Conservation (phyloP, 2,797 vertebrate genomes). For the Pangasius djambal region DNA sequence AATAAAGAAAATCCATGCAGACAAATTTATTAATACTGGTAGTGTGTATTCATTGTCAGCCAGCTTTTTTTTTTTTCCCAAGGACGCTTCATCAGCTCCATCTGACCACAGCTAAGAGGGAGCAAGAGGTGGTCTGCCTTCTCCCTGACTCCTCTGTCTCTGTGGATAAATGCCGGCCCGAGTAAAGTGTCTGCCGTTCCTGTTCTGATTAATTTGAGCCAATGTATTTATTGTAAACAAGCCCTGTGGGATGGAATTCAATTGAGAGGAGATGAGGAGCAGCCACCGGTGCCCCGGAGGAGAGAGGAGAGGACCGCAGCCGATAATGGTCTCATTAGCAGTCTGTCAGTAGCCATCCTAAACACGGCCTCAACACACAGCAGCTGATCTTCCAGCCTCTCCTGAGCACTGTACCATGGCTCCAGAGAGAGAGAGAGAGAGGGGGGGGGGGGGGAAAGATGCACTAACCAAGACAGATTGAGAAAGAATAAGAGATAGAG, state of each 20-base stretch:
- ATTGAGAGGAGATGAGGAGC: conserved; percentile 74
- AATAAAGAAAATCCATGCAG: not conserved
- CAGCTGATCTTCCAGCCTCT: conserved; percentile 62
- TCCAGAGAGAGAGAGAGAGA: not conserved
- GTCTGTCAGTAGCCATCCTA: conserved; percentile 80
- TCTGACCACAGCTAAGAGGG: conserved; percentile 18
- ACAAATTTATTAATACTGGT: not conserved
- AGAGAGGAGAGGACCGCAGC: conserved; percentile 72
- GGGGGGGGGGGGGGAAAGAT: not conserved
- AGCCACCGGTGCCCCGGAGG: conserved; percentile 69
- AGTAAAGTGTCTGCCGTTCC: conserved; percentile 62
- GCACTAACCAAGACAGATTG: not conserved
- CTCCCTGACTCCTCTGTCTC: conserved; percentile 37
- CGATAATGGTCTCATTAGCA: conserved; percentile 85
- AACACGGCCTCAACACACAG: conserved; percentile 65
- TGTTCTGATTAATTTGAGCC: conserved; percentile 74
- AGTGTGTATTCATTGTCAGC: not conserved
- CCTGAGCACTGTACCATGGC: conserved; percentile 40
- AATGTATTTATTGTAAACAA: conserved; percentile 83
- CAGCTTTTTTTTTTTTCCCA: not conserved
- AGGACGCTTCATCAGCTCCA: not conserved
- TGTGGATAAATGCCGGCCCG: conserved; percentile 45
- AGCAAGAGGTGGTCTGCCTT: conserved; percentile 20
- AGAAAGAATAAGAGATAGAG: not conserved
- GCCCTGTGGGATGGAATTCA: conserved; percentile 77